phyloP scores from a whole-genome alignment of 2,113 vertebrate species.

The Balaeniceps rex region DNA sequence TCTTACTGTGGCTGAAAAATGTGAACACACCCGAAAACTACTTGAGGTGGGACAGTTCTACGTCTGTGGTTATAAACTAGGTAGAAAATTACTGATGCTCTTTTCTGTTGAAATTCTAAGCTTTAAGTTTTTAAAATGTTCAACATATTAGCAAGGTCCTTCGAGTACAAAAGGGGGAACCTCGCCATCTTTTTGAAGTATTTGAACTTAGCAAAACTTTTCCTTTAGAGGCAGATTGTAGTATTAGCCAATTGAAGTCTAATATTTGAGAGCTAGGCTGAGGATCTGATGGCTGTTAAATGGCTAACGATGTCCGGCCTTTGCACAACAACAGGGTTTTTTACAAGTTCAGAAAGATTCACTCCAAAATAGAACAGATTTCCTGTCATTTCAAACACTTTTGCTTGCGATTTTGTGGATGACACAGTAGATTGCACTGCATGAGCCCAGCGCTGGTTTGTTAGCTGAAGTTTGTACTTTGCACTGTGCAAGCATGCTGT shows the following conservation, averaged over 20 bases:
- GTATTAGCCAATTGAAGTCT: neutral
- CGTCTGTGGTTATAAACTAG: neutral
- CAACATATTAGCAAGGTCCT: neutral
- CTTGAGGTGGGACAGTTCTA: neutral
- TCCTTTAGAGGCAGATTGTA: neutral
- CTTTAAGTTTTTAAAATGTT: neutral
- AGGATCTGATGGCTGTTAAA: neutral
- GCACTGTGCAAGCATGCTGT: neutral
- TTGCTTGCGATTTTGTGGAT: neutral
- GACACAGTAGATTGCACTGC: too few species aligned
- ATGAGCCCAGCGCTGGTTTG: neutral
- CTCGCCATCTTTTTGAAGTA: neutral
- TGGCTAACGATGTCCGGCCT: neutral
- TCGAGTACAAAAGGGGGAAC: neutral
- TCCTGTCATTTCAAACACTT: neutral
- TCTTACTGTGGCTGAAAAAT: neutral
- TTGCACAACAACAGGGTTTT: neutral
- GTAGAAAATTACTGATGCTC: neutral
- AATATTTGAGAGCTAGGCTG: neutral
- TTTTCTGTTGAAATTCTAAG: neutral
- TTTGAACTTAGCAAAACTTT: neutral
- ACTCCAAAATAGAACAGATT: neutral
- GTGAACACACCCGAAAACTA: neutral
- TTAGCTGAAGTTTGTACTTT: neutral
- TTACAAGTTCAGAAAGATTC: neutral